Evolutionary conservation across 2,888 invertebrate genomes (phyloP).

Genomic region (Gnatocerus cornutus): DNA sequence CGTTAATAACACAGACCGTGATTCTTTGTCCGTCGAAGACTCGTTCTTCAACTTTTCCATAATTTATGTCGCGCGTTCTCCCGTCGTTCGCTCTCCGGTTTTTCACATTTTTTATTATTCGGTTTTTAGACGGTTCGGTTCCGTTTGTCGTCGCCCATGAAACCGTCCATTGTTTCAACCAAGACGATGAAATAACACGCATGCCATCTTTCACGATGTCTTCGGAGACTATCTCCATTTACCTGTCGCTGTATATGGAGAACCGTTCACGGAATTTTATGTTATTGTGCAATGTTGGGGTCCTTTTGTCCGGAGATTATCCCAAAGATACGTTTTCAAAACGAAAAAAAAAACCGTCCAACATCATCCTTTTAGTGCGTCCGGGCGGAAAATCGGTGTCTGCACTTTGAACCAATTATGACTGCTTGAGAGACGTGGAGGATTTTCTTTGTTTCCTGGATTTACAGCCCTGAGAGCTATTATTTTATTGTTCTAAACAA

Average conservation of each 20-base stretch:
- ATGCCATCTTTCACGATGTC: slow-evolving; percentile 54
- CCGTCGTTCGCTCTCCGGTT: slow-evolving; percentile 56
- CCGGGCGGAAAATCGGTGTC: slow-evolving; percentile 63
- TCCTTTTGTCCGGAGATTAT: slow-evolving; percentile 55
- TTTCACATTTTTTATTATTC: slow-evolving; percentile 53
- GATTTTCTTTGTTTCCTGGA: no score
- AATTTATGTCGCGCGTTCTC: slow-evolving; percentile 62
- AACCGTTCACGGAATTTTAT: slow-evolving; percentile 37
- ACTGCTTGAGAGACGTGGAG: not conserved
- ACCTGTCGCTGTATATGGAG: slow-evolving; percentile 52
- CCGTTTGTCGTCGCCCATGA: slow-evolving; percentile 58
- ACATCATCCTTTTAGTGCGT: slow-evolving; percentile 68
- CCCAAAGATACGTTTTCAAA: slow-evolving; percentile 52
- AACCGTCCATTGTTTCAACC: slow-evolving; percentile 62
- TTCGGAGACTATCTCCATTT: slow-evolving; percentile 58
- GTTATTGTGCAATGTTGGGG: slow-evolving; percentile 36
- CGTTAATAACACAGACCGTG: slow-evolving; percentile 62
- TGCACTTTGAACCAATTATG: slow-evolving; percentile 22
- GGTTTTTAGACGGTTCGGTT: slow-evolving; percentile 58
- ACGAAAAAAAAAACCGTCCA: slow-evolving; percentile 46
- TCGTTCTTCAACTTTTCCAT: slow-evolving; percentile 62
- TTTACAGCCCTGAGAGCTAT: no score
- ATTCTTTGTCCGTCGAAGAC: slow-evolving; percentile 51
- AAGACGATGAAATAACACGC: slow-evolving; percentile 55
- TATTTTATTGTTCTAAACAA: no score